phyloP scores from a whole-genome alignment of 2,888 invertebrate species.

The Plebejus argus region DNA sequence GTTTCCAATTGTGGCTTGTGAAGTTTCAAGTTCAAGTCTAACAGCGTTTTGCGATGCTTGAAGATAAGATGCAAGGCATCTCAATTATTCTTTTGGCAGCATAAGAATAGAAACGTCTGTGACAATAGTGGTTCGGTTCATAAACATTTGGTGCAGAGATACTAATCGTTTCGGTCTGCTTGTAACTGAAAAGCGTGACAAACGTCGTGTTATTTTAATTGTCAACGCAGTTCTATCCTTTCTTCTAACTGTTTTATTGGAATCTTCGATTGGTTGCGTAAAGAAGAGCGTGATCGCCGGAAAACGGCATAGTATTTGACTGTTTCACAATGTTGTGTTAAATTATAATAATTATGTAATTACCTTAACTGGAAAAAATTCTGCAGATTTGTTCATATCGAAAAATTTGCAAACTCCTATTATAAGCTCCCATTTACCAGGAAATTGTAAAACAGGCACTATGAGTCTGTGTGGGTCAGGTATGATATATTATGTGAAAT shows the following conservation, averaged over 20 bases:
- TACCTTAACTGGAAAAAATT: too few species aligned
- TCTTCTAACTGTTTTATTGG: not conserved
- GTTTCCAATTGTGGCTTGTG: not conserved
- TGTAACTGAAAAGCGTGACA: slow-evolving; percentile 72
- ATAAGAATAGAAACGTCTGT: not conserved
- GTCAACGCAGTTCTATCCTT: not conserved
- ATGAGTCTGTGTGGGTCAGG: not conserved
- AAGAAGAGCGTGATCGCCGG: not conserved
- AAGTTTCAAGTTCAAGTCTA: slow-evolving; percentile 9
- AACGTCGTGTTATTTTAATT: slow-evolving; percentile 26
- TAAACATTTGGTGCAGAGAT: slow-evolving; percentile 56
- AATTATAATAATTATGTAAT: too few species aligned
- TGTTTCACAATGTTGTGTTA: not conserved
- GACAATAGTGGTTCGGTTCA: slow-evolving; percentile 35
- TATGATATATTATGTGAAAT: too few species aligned
- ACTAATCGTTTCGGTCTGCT: slow-evolving; percentile 70
- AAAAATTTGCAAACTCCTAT: too few species aligned
- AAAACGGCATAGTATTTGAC: not conserved
- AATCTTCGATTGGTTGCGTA: not conserved
- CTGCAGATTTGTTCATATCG: too few species aligned
- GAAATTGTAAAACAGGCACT: not conserved
- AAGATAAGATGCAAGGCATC: not conserved
- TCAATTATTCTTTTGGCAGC: not conserved
- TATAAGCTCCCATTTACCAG: not conserved
- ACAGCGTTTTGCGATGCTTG: not conserved